These are phyloP conservation scores for Hydrophis major DNA, from an alignment of 2,797 vertebrate genomes.

Conservation along the genomic window DNA sequence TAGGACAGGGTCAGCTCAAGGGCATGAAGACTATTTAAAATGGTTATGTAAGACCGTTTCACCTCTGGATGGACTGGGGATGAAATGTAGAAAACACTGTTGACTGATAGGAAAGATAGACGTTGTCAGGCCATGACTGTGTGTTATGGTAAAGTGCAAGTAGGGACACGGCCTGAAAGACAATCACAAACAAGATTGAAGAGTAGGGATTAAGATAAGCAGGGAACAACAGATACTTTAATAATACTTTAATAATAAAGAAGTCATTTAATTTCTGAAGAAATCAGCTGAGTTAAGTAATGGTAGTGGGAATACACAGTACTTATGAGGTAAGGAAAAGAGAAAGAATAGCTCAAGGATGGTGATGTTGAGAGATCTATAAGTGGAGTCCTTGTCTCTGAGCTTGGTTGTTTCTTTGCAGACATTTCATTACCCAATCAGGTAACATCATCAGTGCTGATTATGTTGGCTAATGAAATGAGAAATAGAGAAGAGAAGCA, in stretches of 20 bases:
- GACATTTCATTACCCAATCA: background rate
- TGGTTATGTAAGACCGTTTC: background rate
- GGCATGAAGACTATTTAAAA: background rate
- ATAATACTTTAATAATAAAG: background rate
- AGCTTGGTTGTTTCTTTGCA: background rate
- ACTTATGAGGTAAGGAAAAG: background rate
- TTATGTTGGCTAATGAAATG: background rate
- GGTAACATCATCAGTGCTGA: background rate
- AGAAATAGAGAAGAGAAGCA: background rate
- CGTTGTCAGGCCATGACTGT: background rate
- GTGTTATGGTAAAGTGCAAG: background rate
- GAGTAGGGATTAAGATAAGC: background rate
- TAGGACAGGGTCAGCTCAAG: background rate
- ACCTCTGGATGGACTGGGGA: background rate
- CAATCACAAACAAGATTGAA: background rate
- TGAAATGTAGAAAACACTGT: background rate
- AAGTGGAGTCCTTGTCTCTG: background rate
- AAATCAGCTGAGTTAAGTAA: background rate
- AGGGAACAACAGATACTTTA: background rate
- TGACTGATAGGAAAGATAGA: background rate
- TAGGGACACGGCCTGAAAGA: background rate
- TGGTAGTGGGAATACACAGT: background rate
- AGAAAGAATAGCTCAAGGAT: background rate
- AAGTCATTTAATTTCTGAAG: background rate
- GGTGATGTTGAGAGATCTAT: background rate